Evolutionary conservation across 1,140 invertebrate genomes (phyloP), one percentile per base, ranked within the genome.

Genomic region (Sitophilus oryzae): DNA sequence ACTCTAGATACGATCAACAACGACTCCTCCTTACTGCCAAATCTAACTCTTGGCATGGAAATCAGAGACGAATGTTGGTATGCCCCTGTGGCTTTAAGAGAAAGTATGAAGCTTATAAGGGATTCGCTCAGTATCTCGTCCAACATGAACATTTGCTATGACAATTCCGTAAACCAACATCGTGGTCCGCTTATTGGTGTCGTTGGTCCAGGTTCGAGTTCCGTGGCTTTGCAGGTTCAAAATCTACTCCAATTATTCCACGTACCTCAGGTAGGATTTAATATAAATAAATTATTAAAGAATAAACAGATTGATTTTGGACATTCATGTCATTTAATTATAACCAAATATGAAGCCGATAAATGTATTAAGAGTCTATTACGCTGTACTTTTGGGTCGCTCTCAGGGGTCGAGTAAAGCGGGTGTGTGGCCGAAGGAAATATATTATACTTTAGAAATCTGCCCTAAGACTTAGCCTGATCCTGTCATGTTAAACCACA

Each of bases 21-120:
- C 11, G 73, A 77, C 54, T 68, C 71, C 0, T 65, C 61, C 3
- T 68, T 79, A 18, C 63, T 79, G 19, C 72, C 72, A 10, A 77
- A 77, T 66, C 60, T 90, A 38, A 83, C 75, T 2, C 71, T 91
- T 10, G 88, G 88, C 5, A 80, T 88, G 48, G 86, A 89, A 66
- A 87, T 89, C 34, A 71, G 88, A 15, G 88, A 91, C 68, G 86
- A 85, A 4, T 91, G 88, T 68, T 91, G 88, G 88, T 60, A 84
- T 59, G 79, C 84, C 1, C 81, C 86, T 1, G 83, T 88, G 10
- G 86, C 88, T 14, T 74, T 90, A 34, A 86, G 88, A 69, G 85
- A 89, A 69, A 84, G 79, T 60, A 83, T 88, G 45, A 84, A 87
- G 67, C 80, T 88, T 56, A 85, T 88, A 38, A 73, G 84, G 25